Percentiles rank a stretch among this genome's conserved stretches.
Conservation (phyloP, 2,797 vertebrate species). For the Sebastes alutus region DNA sequence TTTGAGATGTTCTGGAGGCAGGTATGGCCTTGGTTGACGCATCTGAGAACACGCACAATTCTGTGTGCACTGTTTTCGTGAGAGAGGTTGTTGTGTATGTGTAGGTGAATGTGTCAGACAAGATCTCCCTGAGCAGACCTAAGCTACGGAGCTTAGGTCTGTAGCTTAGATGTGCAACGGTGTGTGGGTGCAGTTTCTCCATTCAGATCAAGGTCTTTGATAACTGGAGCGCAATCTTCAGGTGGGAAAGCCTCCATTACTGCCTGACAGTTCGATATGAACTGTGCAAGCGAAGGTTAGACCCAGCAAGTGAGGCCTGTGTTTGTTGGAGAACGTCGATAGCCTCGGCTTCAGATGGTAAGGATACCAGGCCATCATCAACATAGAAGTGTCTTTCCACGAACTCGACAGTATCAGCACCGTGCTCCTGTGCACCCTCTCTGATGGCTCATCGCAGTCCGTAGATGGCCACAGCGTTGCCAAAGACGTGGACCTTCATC, state of each 20-base stretch:
- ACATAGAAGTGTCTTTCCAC: neutral
- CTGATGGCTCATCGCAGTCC: neutral
- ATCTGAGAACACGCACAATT: slow-evolving; percentile 11
- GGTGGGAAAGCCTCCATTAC: slow-evolving; percentile 1
- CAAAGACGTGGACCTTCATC: neutral
- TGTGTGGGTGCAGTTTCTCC: neutral
- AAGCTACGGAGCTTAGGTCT: neutral
- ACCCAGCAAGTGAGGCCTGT: neutral
- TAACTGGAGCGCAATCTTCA: neutral
- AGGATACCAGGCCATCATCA: neutral
- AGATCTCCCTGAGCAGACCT: neutral
- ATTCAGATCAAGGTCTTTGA: neutral
- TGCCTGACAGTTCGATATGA: neutral
- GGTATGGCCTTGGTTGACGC: neutral
- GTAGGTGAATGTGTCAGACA: neutral
- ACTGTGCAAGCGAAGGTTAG: neutral
- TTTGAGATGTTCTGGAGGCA: neutral
- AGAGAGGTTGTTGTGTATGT: neutral
- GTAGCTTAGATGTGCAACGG: no score
- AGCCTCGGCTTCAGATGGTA: neutral
- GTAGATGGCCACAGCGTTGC: neutral
- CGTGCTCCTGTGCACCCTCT: neutral
- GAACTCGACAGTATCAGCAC: neutral
- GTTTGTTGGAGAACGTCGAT: neutral
- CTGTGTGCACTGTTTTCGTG: neutral